Evolutionary conservation across 2,797 vertebrate species (phyloP).

Genomic region (Pantherophis vulpinus): DNA sequence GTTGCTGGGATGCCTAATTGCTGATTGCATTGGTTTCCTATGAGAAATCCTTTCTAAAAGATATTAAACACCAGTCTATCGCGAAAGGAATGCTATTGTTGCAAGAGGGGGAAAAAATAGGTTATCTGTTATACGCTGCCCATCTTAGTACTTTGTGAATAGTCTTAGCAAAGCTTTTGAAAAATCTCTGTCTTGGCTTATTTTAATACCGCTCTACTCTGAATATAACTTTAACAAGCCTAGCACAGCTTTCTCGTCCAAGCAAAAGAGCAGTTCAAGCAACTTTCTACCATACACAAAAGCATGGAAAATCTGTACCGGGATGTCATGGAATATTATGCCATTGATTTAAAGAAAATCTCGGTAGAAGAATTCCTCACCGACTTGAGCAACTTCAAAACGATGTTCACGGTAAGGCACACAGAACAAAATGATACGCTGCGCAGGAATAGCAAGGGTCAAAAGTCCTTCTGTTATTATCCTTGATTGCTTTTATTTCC

Average conservation of each 20-base stretch:
- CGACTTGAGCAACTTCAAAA: conserved; percentile 91
- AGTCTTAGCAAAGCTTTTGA: no score
- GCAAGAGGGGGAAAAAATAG: no score
- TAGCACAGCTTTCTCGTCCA: conserved; percentile 79
- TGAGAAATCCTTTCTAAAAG: neutral
- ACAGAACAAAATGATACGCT: neutral
- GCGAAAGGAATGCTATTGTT: neutral
- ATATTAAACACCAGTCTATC: neutral
- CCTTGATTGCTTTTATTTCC: neutral
- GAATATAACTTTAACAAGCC: conserved; percentile 67
- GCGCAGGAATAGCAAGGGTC: neutral
- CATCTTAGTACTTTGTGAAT: neutral
- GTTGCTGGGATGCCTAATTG: neutral
- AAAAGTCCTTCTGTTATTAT: neutral
- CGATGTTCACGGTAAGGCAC: conserved; percentile 83
- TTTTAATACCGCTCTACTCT: conserved; percentile 24
- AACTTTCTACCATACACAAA: conserved; percentile 82
- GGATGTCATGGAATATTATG: conserved; percentile 84
- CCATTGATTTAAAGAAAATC: conserved; percentile 90
- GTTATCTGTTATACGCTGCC: neutral
- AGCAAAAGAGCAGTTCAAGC: conserved; percentile 85
- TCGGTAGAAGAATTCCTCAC: conserved; percentile 92
- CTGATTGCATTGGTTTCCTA: neutral
- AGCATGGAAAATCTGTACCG: conserved; percentile 88
- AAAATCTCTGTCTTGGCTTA: neutral